Evolutionary conservation across 2,888 invertebrate species (phyloP), one percentile per base, ranked within the genome.

Genomic region (Leptarthrus brevirostris): DNA sequence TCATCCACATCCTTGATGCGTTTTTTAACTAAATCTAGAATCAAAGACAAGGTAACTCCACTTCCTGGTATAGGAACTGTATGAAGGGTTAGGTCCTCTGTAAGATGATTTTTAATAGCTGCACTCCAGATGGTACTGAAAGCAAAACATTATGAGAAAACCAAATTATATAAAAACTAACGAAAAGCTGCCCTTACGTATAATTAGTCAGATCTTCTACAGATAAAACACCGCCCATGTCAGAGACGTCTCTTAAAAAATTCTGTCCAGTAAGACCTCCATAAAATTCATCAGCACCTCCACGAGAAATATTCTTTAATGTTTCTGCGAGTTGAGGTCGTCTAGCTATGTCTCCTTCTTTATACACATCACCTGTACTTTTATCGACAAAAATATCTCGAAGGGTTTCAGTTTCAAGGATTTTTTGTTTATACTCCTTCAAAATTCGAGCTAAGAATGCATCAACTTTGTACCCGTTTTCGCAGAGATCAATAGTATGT

Each of bases 11-110:
- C 88, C 70, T 88, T 87, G 79, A 96, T 86, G 78, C 58, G 30
- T 0, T 30, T 10, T 36, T 36, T 58, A 6, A 58, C 16, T 12
- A 96, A 88, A 81, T 95, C 94, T 77, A 97, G 84, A 76, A 97
- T 93, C 81, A 94, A 91, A 0, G 91, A 89, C 36, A 97, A 86
- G 6, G 96, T 88, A 4, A 90, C 88, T 0, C 97, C 97, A 30
- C 94, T 91, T 12, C 93, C 93, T 0, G 97, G 97, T 73, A 94
- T 87, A 1, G 94, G 94, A 0, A 90, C 87, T 0, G 95, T 90
- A 83, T 91, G 91, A 22, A 97, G 86, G 3, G 89, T 91, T 78
- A 90, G 86, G 64, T 90, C 89, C 12, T 87, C 87, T 0, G 87
- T 86, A 0, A 94, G 78, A 5, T 86, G 85, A 1, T 90, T 86